Conservation (phyloP, 2,888 invertebrate genomes). For the Melanotus villosus region DNA sequence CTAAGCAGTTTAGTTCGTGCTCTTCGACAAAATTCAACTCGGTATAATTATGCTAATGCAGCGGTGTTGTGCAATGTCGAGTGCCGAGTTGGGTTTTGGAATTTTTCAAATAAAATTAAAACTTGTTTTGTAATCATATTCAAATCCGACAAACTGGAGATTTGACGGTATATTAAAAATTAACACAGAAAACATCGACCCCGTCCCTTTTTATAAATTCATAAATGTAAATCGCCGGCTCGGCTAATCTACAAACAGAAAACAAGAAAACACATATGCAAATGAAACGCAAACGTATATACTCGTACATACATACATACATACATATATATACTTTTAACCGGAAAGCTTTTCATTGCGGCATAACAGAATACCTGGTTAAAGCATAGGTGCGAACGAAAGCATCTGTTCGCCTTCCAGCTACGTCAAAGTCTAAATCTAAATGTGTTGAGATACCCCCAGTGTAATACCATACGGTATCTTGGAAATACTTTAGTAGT, state of each 20-base stretch:
- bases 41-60: not conserved
- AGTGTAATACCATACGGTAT: slow-evolving; percentile 9
- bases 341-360: slow-evolving; percentile 7
- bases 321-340: too few species aligned
- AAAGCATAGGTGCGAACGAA: slow-evolving; percentile 32
- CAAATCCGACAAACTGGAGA: too few species aligned
- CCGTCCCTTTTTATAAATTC: not conserved
- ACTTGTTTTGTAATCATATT: not conserved
- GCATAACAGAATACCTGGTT: slow-evolving; percentile 28
- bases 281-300: slow-evolving; percentile 20
- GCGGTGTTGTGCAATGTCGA: not conserved
- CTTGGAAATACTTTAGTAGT: slow-evolving; percentile 6
- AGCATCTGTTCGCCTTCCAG: slow-evolving; percentile 34
- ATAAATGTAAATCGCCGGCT: not conserved
- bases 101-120: not conserved
- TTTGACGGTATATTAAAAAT: not conserved
- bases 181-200: not conserved
- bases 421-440: slow-evolving; percentile 35
- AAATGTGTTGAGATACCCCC: slow-evolving; percentile 15
- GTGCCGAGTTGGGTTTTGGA: not conserved
- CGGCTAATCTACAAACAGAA: slow-evolving; percentile 16
- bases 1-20: slow-evolving; percentile 25
- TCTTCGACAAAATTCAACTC: not conserved
- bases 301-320: too few species aligned
- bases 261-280: slow-evolving; percentile 23